phyloP scores from a whole-genome alignment of 2,113 vertebrate species.

The Sorex fumeus region DNA sequence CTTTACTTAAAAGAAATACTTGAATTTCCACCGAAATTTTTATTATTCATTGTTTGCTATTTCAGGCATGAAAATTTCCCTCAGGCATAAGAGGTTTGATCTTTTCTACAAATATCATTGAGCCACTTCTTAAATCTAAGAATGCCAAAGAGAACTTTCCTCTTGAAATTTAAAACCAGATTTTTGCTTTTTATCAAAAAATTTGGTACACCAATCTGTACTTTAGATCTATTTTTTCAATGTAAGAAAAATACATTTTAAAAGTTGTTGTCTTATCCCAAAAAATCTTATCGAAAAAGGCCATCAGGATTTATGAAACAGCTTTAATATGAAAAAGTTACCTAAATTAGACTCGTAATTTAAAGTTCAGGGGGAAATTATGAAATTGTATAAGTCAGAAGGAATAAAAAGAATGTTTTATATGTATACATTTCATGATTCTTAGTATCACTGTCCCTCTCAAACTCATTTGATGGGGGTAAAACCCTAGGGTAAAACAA shows the following conservation, averaged over 20 bases:
- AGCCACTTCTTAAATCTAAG: constrained; percentile 59
- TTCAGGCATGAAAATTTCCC: constrained; percentile 62
- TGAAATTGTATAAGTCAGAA: not conserved
- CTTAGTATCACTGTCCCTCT: not conserved
- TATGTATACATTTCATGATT: not conserved
- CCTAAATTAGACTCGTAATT: not conserved
- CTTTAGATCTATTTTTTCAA: constrained; percentile 63
- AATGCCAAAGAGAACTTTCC: constrained; percentile 58
- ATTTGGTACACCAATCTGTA: constrained; percentile 39
- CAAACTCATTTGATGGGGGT: not conserved
- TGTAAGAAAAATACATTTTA: constrained; percentile 16
- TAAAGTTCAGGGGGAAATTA: not conserved
- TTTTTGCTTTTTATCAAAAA: constrained; percentile 58
- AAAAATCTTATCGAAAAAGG: constrained; percentile 58
- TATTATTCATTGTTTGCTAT: constrained; percentile 62
- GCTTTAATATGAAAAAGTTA: not conserved
- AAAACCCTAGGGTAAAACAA: not conserved
- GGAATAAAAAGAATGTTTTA: constrained; percentile 8
- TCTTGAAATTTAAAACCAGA: constrained; percentile 69
- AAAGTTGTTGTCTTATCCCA: not conserved
- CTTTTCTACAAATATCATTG: constrained; percentile 69
- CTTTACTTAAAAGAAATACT: constrained; percentile 55
- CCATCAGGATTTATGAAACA: not conserved
- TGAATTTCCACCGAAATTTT: constrained; percentile 55
- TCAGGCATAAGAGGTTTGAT: constrained; percentile 57